Evolutionary conservation across 2,113 vertebrate genomes (phyloP).

Genomic region (Lepisosteus oculatus): DNA sequence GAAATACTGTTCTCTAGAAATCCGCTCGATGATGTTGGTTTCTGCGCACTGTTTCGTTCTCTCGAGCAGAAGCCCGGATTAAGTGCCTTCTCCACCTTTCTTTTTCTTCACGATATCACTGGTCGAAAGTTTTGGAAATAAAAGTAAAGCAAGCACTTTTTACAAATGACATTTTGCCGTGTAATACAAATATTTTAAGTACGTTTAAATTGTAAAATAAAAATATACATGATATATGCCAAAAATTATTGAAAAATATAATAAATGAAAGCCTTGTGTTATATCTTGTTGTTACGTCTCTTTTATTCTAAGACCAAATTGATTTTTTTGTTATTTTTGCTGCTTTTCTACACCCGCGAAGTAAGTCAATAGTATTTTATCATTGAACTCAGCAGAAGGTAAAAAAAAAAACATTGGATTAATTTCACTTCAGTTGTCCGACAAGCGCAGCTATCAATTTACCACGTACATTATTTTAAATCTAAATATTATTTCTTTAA

Average conservation of each 20-base stretch:
- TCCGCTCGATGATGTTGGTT: constrained; percentile 24
- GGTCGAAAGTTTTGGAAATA: constrained; percentile 26
- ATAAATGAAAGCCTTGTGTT: constrained; percentile 59
- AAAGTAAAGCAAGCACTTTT: constrained; percentile 54
- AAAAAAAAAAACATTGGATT: too few relatives aligned
- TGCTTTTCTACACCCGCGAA: too few relatives aligned
- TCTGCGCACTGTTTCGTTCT: constrained; percentile 18
- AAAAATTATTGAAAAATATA: constrained; percentile 50
- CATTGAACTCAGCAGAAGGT: too few relatives aligned
- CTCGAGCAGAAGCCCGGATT: constrained; percentile 18
- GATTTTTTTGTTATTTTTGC: constrained; percentile 9
- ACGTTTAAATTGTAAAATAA: constrained; percentile 58
- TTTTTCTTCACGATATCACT: constrained; percentile 42
- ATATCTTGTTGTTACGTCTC: constrained; percentile 24
- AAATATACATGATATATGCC: constrained; percentile 45
- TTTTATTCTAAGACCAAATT: constrained; percentile 16
- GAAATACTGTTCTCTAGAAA: constrained; percentile 23
- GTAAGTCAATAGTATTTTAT: too few relatives aligned
- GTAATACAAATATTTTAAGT: constrained; percentile 44
- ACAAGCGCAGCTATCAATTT: too few relatives aligned
- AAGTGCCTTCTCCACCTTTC: constrained; percentile 42
- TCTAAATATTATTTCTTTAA: too few relatives aligned
- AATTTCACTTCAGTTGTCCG: too few relatives aligned
- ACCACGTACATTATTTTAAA: too few relatives aligned
- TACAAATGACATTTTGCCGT: constrained; percentile 43